A percentile compares a stretch with the other conserved stretches of the same genome.
phyloP scores from a whole-genome alignment of 2,113 vertebrate species.

The Equus quagga region DNA sequence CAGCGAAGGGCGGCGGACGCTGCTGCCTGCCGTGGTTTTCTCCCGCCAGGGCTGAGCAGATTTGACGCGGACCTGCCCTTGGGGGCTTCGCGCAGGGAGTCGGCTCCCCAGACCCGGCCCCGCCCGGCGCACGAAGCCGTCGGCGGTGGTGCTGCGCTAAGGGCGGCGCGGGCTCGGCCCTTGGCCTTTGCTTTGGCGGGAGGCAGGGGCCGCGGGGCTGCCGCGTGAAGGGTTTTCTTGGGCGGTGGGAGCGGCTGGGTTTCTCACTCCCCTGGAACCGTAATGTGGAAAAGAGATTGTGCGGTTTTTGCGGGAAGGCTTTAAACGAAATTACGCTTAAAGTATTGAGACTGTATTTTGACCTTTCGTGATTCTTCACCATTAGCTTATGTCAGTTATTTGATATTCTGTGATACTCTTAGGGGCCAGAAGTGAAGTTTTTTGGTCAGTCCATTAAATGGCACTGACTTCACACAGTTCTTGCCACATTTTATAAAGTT shows the following conservation, averaged over 20 bases:
- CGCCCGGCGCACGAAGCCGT: not conserved
- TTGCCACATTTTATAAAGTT: not conserved
- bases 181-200: not conserved
- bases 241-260: not conserved
- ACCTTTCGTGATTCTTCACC: not conserved
- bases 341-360: not conserved
- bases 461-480: not conserved
- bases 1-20: too few relatives aligned
- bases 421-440: not conserved
- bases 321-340: not conserved
- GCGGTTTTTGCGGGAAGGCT: not conserved
- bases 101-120: too few relatives aligned
- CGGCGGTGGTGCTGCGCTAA: too few relatives aligned
- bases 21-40: too few relatives aligned
- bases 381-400: fast-evolving
- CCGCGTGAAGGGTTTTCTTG: not conserved
- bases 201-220: too few relatives aligned
- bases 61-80: too few relatives aligned
- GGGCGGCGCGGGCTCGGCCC: not conserved
- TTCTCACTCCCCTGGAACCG: not conserved
- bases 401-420: not conserved
- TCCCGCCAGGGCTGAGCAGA: too few relatives aligned
- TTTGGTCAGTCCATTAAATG: too few relatives aligned
- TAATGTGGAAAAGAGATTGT: not conserved
- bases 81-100: too few relatives aligned